Percentiles rank a stretch among this genome's conserved stretches.
These are phyloP conservation scores for Thomomys bottae DNA, from an alignment of 2,113 vertebrate genomes.

Conservation along the genomic window DNA sequence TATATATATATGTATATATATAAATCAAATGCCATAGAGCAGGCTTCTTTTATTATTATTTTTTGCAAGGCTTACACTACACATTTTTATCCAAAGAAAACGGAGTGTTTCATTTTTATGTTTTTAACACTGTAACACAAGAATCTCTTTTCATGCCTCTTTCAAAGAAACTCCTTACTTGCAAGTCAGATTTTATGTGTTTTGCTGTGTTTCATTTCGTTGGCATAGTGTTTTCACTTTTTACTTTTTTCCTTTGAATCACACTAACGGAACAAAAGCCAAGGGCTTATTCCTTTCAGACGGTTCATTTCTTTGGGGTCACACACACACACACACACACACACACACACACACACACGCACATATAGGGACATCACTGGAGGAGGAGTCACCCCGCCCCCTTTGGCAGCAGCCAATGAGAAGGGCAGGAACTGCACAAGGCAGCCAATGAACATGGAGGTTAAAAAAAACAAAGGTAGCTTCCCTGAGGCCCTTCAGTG, in stretches of 20 bases:
- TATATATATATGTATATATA: too few relatives aligned
- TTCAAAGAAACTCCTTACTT: conserved; percentile 84
- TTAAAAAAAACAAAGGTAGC: conserved; percentile 11
- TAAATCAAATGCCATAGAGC: conserved; percentile 85
- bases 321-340: too few relatives aligned
- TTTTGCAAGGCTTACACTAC: conserved; percentile 89
- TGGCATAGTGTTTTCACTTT: conserved; percentile 53
- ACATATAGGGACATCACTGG: conserved; percentile 70
- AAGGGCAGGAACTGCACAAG: conserved; percentile 65
- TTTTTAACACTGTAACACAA: conserved; percentile 85
- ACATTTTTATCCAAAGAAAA: conserved; percentile 85
- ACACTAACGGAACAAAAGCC: conserved; percentile 84
- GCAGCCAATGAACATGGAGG: conserved; percentile 51
- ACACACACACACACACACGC: too few relatives aligned
- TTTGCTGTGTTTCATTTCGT: not conserved
- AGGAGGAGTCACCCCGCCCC: conserved; percentile 74
- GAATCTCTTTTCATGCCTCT: conserved; percentile 87
- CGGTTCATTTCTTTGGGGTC: conserved; percentile 79
- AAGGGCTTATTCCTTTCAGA: conserved; percentile 82
- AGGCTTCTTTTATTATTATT: conserved; percentile 82
- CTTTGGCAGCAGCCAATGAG: conserved; percentile 67
- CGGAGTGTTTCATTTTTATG: conserved; percentile 74
- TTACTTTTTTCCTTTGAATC: conserved; percentile 82
- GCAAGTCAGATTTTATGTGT: conserved; percentile 75
- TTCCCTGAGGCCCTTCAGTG: conserved; percentile 22